Conservation (phyloP, 2,113 vertebrate genomes). For the Rhinichthys klamathensis region DNA sequence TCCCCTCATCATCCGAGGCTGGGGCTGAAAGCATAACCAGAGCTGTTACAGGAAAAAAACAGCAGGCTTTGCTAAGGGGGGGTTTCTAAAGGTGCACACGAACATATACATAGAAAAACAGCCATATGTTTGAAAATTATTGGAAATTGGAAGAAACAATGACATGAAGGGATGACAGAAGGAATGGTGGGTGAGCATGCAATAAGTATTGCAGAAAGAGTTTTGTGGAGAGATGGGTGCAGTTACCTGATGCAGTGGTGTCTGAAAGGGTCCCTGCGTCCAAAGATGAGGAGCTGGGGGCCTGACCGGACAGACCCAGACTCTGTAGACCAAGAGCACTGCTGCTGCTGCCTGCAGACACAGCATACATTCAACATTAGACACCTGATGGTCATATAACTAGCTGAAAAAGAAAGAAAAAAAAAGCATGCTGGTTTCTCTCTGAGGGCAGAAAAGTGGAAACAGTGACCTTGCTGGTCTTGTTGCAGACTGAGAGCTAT, state of each 20-base stretch:
- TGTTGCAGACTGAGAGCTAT: conserved; percentile 98
- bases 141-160: background rate
- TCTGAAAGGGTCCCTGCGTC: conserved; percentile 97
- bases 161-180: conserved; percentile 33
- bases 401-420: background rate
- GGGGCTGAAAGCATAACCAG: conserved; percentile 97
- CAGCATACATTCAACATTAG: background rate
- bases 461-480: conserved; percentile 91
- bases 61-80: conserved; percentile 68
- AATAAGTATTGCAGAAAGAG: background rate
- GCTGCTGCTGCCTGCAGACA: conserved; percentile 90
- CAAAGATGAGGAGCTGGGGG: conserved; percentile 96
- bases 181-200: background rate
- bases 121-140: conserved; percentile 20
- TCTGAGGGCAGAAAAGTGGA: background rate
- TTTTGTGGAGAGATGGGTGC: conserved; percentile 35
- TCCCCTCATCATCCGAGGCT: conserved; percentile 98
- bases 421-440: background rate
- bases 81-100: conserved; percentile 54
- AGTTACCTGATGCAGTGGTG: conserved; percentile 98
- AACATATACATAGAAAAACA: conserved; percentile 55
- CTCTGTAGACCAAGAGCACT: conserved; percentile 97
- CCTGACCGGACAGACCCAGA: conserved; percentile 93
- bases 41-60: conserved; percentile 96
- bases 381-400: background rate